These are phyloP conservation scores for Acanthochromis polyacanthus DNA, from an alignment of 2,113 vertebrate genomes.

Conservation along the genomic window DNA sequence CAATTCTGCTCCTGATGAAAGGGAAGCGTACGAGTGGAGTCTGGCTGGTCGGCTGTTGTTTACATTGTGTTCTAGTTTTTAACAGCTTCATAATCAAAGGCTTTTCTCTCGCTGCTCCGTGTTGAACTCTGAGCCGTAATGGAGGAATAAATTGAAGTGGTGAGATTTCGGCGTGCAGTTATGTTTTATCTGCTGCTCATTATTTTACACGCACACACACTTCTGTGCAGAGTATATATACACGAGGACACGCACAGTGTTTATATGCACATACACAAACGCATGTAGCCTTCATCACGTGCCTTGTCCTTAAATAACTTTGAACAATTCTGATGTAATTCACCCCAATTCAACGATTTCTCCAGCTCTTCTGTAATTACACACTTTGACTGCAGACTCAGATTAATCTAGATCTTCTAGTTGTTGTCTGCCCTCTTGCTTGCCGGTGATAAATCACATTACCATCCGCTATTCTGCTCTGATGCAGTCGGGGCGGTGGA, in stretches of 20 bases:
- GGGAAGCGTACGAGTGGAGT: conserved; percentile 54
- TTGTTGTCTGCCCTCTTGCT: conserved; percentile 58
- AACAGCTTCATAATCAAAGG: conserved; percentile 76
- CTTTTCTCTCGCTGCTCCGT: conserved; percentile 56
- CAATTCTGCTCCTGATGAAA: conserved; percentile 64
- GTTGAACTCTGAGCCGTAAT: conserved; percentile 70
- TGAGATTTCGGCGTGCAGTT: conserved; percentile 65
- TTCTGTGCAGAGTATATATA: conserved; percentile 17
- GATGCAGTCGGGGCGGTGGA: conserved; percentile 40
- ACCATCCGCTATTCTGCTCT: conserved; percentile 37
- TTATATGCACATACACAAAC: conserved; percentile 1
- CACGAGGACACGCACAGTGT: conserved; percentile 13
- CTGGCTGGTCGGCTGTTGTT: conserved; percentile 69
- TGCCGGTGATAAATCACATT: conserved; percentile 59
- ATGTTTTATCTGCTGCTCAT: conserved; percentile 76
- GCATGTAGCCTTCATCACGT: not conserved
- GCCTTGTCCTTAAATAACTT: conserved; percentile 50
- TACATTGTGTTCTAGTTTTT: conserved; percentile 71
- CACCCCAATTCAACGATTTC: conserved; percentile 63
- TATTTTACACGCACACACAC: conserved; percentile 62
- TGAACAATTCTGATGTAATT: conserved; percentile 54
- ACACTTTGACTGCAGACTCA: conserved; percentile 54
- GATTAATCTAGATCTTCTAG: conserved; percentile 67
- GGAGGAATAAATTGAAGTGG: conserved; percentile 74
- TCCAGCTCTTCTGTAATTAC: conserved; percentile 68